Percentiles rank a stretch among this genome's conserved stretches.
These are phyloP conservation scores for Mesembrinibis cayennensis DNA, from an alignment of 2,113 vertebrate genomes.

Conservation along the genomic window DNA sequence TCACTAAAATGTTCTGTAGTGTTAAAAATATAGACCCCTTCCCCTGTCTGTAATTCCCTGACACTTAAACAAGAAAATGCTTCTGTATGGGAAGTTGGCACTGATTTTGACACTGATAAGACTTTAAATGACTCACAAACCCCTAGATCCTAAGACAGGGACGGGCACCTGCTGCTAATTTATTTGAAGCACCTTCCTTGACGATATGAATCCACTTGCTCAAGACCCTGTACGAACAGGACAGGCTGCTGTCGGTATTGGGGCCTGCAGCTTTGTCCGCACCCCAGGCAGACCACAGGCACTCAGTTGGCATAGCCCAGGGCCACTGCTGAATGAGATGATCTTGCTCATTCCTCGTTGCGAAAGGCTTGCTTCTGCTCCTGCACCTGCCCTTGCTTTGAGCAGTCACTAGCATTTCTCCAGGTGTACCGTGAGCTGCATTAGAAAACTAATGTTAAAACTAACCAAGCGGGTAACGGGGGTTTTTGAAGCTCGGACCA, in stretches of 20 bases:
- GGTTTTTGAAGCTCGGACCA: neutral
- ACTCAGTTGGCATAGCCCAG: rapidly evolving
- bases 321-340: rapidly evolving
- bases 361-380: neutral
- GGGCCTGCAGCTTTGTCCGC: neutral
- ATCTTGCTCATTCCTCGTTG: rapidly evolving
- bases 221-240: rapidly evolving
- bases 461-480: neutral
- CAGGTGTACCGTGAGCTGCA: rapidly evolving
- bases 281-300: rapidly evolving
- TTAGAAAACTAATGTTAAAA: rapidly evolving
- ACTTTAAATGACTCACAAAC: neutral
- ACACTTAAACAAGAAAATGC: neutral
- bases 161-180: neutral
- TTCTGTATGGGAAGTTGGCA: neutral
- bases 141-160: neutral
- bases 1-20: neutral
- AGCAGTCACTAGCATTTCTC: no score
- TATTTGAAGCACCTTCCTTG: neutral
- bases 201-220: neutral
- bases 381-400: neutral
- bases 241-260: neutral
- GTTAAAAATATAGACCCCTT: neutral
- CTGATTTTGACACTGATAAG: neutral
- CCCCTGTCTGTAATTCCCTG: neutral